These are phyloP conservation scores for Heliconius hortense DNA, from an alignment of 2,888 invertebrate species.

Conservation along the genomic window DNA sequence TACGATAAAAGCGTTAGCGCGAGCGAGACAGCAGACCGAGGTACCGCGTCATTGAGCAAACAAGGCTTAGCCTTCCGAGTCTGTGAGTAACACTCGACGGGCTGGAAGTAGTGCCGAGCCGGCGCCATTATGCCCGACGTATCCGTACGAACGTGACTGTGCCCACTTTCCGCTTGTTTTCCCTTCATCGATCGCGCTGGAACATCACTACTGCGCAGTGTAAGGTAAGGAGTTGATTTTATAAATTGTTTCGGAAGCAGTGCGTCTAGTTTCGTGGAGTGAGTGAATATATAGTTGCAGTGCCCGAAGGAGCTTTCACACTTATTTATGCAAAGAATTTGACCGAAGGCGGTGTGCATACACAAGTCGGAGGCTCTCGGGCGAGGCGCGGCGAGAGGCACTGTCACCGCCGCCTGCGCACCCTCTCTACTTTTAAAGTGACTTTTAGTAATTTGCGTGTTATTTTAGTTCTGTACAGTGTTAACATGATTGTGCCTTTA, in stretches of 20 bases:
- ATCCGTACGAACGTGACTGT: conserved; percentile 78
- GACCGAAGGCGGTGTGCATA: conserved; percentile 76
- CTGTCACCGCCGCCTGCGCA: conserved; percentile 76
- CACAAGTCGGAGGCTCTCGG: conserved; percentile 69
- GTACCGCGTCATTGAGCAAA: conserved; percentile 74
- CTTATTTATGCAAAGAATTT: conserved; percentile 80
- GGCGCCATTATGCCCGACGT: conserved; percentile 79
- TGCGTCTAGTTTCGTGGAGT: conserved; percentile 63
- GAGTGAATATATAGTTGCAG: conserved; percentile 55
- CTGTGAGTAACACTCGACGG: conserved; percentile 68
- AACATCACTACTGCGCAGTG: conserved; percentile 79
- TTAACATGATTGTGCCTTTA: conserved; percentile 64
- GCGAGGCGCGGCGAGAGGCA: conserved; percentile 66
- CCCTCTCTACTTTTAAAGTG: conserved; percentile 57
- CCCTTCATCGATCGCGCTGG: conserved; percentile 73
- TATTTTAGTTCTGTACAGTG: conserved; percentile 53
- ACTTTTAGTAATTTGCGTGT: conserved; percentile 67
- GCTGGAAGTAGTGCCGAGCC: conserved; percentile 61
- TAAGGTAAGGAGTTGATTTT: conserved; percentile 75
- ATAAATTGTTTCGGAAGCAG: conserved; percentile 69
- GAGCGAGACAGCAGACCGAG: conserved; percentile 57
- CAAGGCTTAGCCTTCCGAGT: conserved; percentile 78
- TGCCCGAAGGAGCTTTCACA: conserved; percentile 69
- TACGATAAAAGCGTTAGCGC: conserved; percentile 22
- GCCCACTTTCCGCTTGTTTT: conserved; percentile 73